phyloP scores from a whole-genome alignment of 2,888 invertebrate genomes.

The Drosophila mercatorum region DNA sequence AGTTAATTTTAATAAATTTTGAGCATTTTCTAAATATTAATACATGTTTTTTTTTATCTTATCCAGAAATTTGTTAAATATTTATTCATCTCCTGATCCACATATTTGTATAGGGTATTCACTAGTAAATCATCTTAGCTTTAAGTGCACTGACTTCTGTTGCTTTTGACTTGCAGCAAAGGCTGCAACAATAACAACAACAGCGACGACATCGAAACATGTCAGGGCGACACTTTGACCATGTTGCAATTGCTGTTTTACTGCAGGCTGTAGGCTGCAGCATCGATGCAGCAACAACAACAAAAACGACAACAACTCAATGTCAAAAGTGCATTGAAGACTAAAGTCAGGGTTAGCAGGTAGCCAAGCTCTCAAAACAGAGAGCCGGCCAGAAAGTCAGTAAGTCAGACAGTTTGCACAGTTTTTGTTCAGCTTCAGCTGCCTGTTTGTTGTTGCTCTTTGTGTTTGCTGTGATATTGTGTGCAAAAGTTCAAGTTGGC shows the following conservation, averaged over 20 bases:
- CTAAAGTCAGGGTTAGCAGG: conserved; percentile 74
- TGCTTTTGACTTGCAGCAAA: conserved; percentile 21
- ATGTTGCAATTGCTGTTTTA: conserved; percentile 61
- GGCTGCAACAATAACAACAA: conserved; percentile 24
- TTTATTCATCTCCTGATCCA: background rate
- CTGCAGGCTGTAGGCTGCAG: conserved; percentile 12
- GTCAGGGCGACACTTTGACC: conserved; percentile 76
- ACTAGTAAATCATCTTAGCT: background rate
- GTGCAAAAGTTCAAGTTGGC: conserved; percentile 58
- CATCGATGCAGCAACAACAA: conserved; percentile 35
- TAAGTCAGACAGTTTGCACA: conserved; percentile 47
- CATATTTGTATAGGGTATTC: conserved; percentile 23
- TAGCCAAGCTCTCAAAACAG: conserved; percentile 36
- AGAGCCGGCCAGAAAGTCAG: conserved; percentile 36
- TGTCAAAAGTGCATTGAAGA: conserved; percentile 78
- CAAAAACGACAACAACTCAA: conserved; percentile 63
- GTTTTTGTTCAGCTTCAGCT: conserved; percentile 24
- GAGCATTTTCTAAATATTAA: background rate
- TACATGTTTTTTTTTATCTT: background rate
- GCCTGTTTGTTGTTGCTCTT: conserved; percentile 34
- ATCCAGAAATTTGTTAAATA: background rate
- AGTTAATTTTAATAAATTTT: background rate
- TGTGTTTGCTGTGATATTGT: conserved; percentile 44
- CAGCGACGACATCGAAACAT: conserved; percentile 58
- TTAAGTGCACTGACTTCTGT: background rate